Evolutionary conservation across 2,888 invertebrate species (phyloP).

Genomic region (Coecobrya sp.): DNA sequence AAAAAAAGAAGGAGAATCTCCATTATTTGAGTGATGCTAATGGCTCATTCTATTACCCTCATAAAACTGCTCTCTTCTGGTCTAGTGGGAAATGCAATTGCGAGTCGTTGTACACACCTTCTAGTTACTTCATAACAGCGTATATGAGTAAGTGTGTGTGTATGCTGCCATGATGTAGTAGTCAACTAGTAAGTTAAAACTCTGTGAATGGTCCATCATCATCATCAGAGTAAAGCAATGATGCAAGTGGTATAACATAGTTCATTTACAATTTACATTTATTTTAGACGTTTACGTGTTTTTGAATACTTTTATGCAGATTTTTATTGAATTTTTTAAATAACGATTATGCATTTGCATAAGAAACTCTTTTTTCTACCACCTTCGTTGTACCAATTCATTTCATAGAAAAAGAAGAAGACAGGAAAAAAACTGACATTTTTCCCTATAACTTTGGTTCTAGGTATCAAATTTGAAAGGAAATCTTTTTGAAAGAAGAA

Average conservation of each 20-base stretch:
- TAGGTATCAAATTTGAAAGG: not conserved
- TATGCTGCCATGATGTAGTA: too few species aligned
- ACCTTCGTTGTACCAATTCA: too few species aligned
- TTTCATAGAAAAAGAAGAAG: too few species aligned
- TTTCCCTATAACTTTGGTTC: not conserved
- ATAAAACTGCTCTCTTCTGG: conserved; percentile 37
- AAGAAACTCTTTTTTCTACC: too few species aligned
- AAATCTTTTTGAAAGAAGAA: not conserved
- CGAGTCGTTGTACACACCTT: not conserved
- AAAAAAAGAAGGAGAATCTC: not conserved
- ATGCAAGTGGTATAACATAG: not conserved
- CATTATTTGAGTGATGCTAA: conserved; percentile 64
- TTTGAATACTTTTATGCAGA: not conserved
- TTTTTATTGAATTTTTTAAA: not conserved
- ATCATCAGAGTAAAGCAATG: not conserved
- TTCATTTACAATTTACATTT: not conserved
- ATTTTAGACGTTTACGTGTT: not conserved
- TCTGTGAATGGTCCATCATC: not conserved
- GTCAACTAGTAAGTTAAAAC: too few species aligned
- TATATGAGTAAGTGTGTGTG: not conserved
- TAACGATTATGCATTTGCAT: not conserved
- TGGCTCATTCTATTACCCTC: conserved; percentile 65
- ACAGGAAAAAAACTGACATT: not conserved
- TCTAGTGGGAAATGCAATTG: not conserved
- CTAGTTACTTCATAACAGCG: not conserved